Percentiles rank a stretch among this genome's conserved stretches.
Conservation (phyloP, 1,140 invertebrate genomes). For the Drosophila bifasciata region DNA sequence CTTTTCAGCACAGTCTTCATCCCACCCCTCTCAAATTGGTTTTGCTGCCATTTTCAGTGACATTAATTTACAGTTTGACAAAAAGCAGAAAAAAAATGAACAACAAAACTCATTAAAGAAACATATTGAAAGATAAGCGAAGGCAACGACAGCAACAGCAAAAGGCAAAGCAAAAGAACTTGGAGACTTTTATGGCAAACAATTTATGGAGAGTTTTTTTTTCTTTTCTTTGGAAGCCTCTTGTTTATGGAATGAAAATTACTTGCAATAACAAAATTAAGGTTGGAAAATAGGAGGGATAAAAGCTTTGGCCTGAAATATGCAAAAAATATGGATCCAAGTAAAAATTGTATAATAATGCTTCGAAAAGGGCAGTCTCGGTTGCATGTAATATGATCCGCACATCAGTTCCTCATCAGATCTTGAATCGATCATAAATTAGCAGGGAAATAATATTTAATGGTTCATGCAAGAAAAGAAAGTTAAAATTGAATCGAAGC, state of each 20-base stretch:
- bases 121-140: constrained; percentile 30
- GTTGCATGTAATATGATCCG: constrained; percentile 10
- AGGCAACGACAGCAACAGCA: constrained; percentile 3
- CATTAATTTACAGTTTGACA: constrained; percentile 59
- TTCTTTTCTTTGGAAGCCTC: no score
- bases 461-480: constrained; percentile 29
- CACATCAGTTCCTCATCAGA: constrained; percentile 4
- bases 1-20: neutral
- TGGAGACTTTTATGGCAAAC: constrained; percentile 4
- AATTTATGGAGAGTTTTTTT: constrained; percentile 27
- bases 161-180: constrained; percentile 14
- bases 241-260: constrained; percentile 5
- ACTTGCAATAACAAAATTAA: neutral
- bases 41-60: constrained; percentile 52
- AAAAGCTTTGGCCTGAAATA: neutral
- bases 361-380: no score
- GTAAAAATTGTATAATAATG: no score
- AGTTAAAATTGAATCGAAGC: constrained; percentile 1
- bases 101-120: constrained; percentile 54
- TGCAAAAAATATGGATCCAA: no score
- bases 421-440: constrained; percentile 17
- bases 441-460: constrained; percentile 22
- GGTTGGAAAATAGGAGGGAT: constrained; percentile 1
- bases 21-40: constrained; percentile 36
- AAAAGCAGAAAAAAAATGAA: constrained; percentile 23